Evolutionary conservation across 2,888 invertebrate genomes (phyloP), one percentile per base, ranked within the genome.

Genomic region (Idaea aversata): DNA sequence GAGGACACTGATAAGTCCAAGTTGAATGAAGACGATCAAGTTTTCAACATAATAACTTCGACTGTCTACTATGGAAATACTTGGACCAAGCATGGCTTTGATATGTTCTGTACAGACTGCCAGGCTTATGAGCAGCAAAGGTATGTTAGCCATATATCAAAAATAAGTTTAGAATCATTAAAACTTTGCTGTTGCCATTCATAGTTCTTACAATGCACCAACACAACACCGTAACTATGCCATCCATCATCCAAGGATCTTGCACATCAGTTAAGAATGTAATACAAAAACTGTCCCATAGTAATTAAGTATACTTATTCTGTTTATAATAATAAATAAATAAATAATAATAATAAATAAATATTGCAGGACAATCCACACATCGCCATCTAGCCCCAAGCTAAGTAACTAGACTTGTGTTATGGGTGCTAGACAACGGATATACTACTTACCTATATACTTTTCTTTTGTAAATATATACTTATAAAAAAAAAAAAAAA

Each of bases 41-140:
- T 96, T 69, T 96, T 97, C 81, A 95, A 96, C 81, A 96, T 97
- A 76, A 95, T 97, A 77, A 95, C 96, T 64, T 96, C 96, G 62
- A 96, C 96, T 36, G 94, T 95, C 63, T 94, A 94, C 75, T 94
- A 94, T 82, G 95, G 95, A 60, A 93, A 94, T 74, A 93, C 94
- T 63, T 95, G 95, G 95, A 94, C 94, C 66, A 95, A 95, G 84
- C 94, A 95, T 85, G 94, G 94, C 68, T 92, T 93, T 83, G 94
- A 95, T 82, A 93, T 94, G 90, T 95, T 93, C 81, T 95, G 95
- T 80, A 94, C 94, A 61, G 94, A 94, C 78, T 95, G 95, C 79
- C 94, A 94, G 72, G 88, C 90, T 70, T 90, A 92, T 84, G 93
- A 93, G 76, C 91, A 93, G 74, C 92, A 93, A 71, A 93, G 92